A percentile compares a stretch with the other conserved stretches of the same genome.
Conservation (phyloP, 2,888 invertebrate genomes). For the Hoplodrina blanda region DNA sequence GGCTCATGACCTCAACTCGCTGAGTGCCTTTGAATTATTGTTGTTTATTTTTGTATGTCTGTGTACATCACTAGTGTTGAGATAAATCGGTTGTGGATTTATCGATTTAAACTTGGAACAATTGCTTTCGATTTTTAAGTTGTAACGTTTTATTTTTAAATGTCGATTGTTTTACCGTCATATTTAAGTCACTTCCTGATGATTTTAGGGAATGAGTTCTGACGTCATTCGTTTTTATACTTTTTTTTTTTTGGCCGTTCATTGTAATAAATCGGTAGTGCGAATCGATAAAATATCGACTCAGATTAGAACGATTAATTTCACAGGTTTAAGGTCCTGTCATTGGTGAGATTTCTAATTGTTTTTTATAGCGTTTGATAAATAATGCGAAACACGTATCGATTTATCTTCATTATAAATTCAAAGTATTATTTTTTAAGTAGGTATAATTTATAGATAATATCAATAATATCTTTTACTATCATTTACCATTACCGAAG, state of each 20-base stretch:
- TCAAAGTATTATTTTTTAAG: conserved; percentile 1
- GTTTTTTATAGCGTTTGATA: conserved; percentile 20
- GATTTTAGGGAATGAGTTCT: background rate
- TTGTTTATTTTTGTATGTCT: conserved; percentile 76
- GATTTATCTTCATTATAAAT: conserved; percentile 46
- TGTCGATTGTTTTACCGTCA: background rate
- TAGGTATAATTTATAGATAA: conserved; percentile 47
- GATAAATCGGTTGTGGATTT: conserved; percentile 14
- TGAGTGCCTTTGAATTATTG: conserved; percentile 79
- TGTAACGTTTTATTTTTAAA: background rate
- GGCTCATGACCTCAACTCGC: conserved; percentile 80
- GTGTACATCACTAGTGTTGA: conserved; percentile 51
- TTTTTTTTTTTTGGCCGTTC: no score
- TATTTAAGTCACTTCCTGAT: background rate
- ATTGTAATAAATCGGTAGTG: background rate
- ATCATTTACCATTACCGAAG: conserved; percentile 42
- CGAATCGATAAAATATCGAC: conserved; percentile 3
- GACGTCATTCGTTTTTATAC: background rate
- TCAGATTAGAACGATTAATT: background rate
- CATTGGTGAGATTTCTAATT: conserved; percentile 17
- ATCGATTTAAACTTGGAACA: conserved; percentile 5
- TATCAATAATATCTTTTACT: conserved; percentile 45
- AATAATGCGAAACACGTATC: conserved; percentile 28
- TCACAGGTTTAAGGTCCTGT: background rate
- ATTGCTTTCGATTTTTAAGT: background rate